Conservation (phyloP, 2,888 invertebrate genomes). For the Noctua comes region DNA sequence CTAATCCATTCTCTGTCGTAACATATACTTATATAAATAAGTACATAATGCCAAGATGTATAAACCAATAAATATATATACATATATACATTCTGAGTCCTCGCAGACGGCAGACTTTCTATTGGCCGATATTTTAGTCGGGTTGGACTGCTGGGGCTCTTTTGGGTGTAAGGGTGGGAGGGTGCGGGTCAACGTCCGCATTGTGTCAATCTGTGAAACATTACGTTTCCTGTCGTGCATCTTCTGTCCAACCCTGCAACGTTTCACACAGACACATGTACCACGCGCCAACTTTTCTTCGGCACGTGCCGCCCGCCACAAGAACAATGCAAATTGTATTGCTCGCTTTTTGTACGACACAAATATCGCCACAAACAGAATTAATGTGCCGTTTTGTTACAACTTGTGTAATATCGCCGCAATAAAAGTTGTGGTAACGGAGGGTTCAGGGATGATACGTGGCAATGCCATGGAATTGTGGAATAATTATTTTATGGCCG, state of each 20-base stretch:
- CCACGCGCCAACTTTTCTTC: conserved; percentile 32
- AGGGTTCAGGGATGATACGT: conserved; percentile 21
- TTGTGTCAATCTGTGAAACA: background rate
- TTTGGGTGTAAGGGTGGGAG: no score
- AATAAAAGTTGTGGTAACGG: conserved; percentile 31
- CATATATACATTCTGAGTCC: no score
- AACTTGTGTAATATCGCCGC: conserved; percentile 49
- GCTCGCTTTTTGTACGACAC: conserved; percentile 49
- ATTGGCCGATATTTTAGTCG: no score
- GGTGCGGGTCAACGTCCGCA: background rate
- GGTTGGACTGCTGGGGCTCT: background rate
- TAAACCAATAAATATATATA: no score
- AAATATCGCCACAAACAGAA: conserved; percentile 51
- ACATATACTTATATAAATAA: no score
- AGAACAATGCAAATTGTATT: conserved; percentile 59
- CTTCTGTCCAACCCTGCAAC: background rate
- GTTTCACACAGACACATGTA: conserved; percentile 10
- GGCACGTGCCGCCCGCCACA: conserved; percentile 26
- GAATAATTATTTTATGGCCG: conserved; percentile 9
- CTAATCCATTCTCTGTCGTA: no score
- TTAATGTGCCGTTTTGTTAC: conserved; percentile 51
- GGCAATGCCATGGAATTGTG: background rate
- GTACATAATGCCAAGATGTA: no score
- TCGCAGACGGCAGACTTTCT: no score
- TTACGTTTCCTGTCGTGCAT: background rate